These are phyloP conservation scores for Enteromius treurensis DNA, from an alignment of 2,797 vertebrate genomes.

Conservation along the genomic window DNA sequence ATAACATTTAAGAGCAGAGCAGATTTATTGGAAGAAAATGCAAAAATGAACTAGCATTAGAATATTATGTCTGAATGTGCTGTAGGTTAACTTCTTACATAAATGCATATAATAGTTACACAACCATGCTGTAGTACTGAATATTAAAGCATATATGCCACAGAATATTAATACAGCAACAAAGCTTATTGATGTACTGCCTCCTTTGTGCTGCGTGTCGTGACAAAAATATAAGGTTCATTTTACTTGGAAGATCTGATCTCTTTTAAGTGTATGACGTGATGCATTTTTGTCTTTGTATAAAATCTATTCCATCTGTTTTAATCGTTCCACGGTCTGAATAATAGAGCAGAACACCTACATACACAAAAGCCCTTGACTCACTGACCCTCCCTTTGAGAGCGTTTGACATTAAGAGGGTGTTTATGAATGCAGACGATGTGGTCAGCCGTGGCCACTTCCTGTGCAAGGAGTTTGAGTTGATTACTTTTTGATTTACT, in stretches of 20 bases:
- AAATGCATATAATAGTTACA: not conserved
- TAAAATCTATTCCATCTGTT: constrained; percentile 19
- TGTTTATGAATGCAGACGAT: constrained; percentile 37
- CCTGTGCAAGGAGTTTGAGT: constrained; percentile 24
- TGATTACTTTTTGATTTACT: constrained; percentile 42
- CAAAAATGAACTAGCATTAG: not conserved
- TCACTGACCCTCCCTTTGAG: constrained; percentile 24
- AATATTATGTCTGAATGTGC: not conserved
- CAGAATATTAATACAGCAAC: not conserved
- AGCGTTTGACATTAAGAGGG: constrained; percentile 27
- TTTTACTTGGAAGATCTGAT: constrained; percentile 16
- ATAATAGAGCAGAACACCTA: constrained; percentile 17
- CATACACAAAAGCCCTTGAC: constrained; percentile 17
- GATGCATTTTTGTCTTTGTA: constrained; percentile 1
- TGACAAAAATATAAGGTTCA: not conserved
- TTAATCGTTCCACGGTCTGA: constrained; percentile 1
- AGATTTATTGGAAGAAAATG: not conserved
- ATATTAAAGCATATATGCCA: not conserved
- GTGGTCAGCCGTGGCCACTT: constrained; percentile 39
- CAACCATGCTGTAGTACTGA: not conserved
- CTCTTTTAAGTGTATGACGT: constrained; percentile 1
- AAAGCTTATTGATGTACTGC: not conserved
- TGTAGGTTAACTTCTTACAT: not conserved
- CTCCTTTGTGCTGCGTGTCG: not conserved
- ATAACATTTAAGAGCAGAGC: not conserved